These are phyloP conservation scores for Metopolophium dirhodum DNA, from an alignment of 1,140 invertebrate genomes.

Conservation along the genomic window DNA sequence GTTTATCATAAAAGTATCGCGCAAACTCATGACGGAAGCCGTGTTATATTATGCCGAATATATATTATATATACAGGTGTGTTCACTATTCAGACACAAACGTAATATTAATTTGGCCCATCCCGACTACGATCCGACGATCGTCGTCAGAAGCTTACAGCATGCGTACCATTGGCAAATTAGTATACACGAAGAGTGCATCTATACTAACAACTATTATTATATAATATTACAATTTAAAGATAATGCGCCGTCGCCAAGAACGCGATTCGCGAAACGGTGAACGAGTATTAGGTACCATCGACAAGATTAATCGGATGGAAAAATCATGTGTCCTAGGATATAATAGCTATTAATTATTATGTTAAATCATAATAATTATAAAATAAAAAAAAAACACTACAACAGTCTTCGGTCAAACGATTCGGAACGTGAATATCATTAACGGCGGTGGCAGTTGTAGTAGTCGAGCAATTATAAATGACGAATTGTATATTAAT, in stretches of 20 bases:
- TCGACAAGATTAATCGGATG: neutral
- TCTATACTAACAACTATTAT: too few relatives aligned
- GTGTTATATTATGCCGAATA: neutral
- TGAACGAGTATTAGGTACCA: too few relatives aligned
- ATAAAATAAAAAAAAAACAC: neutral
- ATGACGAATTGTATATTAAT: neutral
- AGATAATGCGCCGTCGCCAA: neutral
- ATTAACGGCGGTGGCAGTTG: neutral
- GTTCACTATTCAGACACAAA: too few relatives aligned
- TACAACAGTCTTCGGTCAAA: neutral
- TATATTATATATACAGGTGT: too few relatives aligned
- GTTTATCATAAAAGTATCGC: neutral
- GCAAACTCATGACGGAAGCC: neutral
- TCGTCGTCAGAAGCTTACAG: neutral
- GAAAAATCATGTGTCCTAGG: neutral
- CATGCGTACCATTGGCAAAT: neutral
- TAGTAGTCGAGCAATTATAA: conserved; percentile 1
- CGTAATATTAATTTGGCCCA: too few relatives aligned
- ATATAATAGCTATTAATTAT: neutral
- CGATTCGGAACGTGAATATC: neutral
- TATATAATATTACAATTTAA: neutral
- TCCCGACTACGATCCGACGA: neutral
- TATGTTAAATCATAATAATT: neutral
- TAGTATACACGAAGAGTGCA: neutral
- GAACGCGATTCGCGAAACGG: neutral